Evolutionary conservation across 53 echinoderm and acorn worm genomes (phyloP).

Genomic region (Hippasteria phrygiana): DNA sequence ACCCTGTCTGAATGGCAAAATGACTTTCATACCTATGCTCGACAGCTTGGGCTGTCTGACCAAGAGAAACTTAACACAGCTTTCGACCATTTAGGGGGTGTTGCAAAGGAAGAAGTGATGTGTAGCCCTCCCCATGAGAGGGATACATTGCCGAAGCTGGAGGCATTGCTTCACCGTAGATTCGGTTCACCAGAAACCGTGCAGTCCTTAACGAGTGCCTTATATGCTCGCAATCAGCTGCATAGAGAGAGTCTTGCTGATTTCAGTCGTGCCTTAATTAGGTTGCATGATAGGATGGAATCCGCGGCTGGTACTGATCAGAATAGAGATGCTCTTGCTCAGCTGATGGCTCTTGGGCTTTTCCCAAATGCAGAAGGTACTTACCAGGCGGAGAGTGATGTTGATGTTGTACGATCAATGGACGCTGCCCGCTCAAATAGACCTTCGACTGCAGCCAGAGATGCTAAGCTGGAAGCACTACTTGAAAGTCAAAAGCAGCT

Average conservation of each 20-base stretch:
- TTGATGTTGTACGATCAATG: background rate
- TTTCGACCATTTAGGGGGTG: slow-evolving; percentile 25
- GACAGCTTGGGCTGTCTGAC: background rate
- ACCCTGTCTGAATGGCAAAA: slow-evolving; percentile 39
- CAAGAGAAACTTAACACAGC: slow-evolving; percentile 2
- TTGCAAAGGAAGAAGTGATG: slow-evolving; percentile 43
- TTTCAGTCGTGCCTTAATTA: background rate
- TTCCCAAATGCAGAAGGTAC: background rate
- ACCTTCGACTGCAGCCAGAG: background rate
- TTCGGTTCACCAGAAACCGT: slow-evolving; percentile 36
- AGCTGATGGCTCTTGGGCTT: background rate
- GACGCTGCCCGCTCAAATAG: background rate
- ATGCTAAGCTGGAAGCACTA: background rate
- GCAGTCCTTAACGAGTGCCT: slow-evolving; percentile 45
- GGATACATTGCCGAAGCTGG: background rate
- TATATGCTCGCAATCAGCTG: slow-evolving; percentile 33
- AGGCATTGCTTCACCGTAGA: background rate
- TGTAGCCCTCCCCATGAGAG: background rate
- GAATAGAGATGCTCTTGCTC: background rate
- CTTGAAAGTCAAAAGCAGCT: background rate
- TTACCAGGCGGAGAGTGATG: background rate
- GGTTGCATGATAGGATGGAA: slow-evolving; percentile 33
- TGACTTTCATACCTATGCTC: slow-evolving; percentile 28
- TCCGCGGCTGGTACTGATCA: background rate
- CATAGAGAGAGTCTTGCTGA: background rate